These are phyloP conservation scores for Pelagia noctiluca DNA, from an alignment of 30 jellyfish, hydroid and myxozoan genomes.

Conservation along the genomic window DNA sequence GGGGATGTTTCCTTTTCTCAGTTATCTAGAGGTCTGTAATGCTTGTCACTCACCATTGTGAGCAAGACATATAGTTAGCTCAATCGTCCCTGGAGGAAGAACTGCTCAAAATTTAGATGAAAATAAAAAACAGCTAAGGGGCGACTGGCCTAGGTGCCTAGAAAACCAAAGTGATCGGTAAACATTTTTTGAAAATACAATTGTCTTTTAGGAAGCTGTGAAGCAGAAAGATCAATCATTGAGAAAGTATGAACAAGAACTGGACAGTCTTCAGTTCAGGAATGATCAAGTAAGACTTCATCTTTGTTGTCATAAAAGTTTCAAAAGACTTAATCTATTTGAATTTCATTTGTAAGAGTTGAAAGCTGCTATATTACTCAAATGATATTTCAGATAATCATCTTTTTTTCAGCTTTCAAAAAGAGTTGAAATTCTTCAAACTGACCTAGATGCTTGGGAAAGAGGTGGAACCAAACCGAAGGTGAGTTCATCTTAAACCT, in stretches of 20 bases:
- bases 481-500: slow-evolving; percentile 3
- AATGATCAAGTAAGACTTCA: slow-evolving; percentile 83
- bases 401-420: slow-evolving; percentile 73
- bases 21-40: too few species aligned
- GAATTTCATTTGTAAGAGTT: background rate
- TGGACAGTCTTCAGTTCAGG: slow-evolving; percentile 93
- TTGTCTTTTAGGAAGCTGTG: slow-evolving; percentile 72
- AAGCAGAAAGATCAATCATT: slow-evolving; percentile 89
- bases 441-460: slow-evolving; percentile 87
- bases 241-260: slow-evolving; percentile 92
- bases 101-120: too few species aligned
- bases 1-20: too few species aligned
- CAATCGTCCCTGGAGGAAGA: too few species aligned
- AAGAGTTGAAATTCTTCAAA: slow-evolving; percentile 95
- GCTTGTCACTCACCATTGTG: too few species aligned
- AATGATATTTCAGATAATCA: background rate
- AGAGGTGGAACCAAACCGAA: slow-evolving; percentile 70
- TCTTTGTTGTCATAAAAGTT: background rate
- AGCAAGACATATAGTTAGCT: too few species aligned
- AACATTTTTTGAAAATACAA: too few species aligned
- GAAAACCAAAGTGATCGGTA: too few species aligned
- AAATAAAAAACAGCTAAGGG: too few species aligned
- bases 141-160: too few species aligned
- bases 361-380: background rate
- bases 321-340: background rate